Conservation (phyloP, 1,140 invertebrate genomes). For the Stenopsyche tienmushanensis region DNA sequence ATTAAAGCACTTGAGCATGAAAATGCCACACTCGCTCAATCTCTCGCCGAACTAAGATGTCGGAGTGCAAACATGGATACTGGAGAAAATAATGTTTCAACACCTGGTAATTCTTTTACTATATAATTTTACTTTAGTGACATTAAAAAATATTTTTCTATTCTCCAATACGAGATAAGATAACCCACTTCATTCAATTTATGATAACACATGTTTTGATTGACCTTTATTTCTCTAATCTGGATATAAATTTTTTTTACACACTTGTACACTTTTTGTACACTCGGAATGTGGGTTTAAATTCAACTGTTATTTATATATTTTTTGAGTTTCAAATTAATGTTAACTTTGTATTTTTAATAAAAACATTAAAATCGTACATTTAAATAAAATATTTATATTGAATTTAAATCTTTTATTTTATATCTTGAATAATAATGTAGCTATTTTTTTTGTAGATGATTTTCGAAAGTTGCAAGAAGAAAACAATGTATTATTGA, state of each 20-base stretch:
- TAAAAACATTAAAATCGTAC: no score
- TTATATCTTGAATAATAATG: no score
- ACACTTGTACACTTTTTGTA: no score
- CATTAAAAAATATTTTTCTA: no score
- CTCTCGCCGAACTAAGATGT: conserved; percentile 50
- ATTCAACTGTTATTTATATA: no score
- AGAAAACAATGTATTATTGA: conserved; percentile 80
- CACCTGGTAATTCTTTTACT: conserved; percentile 20
- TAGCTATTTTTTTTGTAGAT: conserved; percentile 26
- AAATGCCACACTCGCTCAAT: conserved; percentile 52
- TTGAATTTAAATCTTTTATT: no score
- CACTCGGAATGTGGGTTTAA: no score
- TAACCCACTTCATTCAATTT: no score
- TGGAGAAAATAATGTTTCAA: conserved; percentile 32
- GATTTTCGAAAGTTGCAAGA: conserved; percentile 60
- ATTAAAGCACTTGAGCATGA: conserved; percentile 52
- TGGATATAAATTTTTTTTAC: background rate
- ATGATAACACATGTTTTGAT: background rate
- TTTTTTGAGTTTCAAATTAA: no score
- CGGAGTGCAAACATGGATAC: conserved; percentile 42
- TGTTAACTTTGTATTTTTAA: no score
- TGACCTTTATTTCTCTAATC: background rate
- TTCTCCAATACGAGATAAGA: no score
- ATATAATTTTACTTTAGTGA: conserved; percentile 4
- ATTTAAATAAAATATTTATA: no score